A percentile compares a stretch with the other conserved stretches of the same genome.
phyloP scores from a whole-genome alignment of 1,140 invertebrate species.

The Paraescarpia echinospica region DNA sequence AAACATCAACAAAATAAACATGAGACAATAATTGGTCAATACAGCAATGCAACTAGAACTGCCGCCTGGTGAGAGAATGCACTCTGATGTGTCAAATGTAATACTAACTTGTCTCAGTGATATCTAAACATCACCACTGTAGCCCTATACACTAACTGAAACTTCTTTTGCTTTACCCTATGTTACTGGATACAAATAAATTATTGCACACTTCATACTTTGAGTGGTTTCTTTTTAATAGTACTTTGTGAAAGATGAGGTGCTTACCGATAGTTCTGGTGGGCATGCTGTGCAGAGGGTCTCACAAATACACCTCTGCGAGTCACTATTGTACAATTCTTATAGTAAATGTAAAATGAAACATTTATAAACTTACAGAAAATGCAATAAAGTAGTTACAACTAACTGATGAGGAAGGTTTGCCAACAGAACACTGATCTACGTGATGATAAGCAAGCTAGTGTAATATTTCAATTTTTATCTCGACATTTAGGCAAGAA shows the following conservation, averaged over 20 bases:
- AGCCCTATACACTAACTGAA: not conserved
- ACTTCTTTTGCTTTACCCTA: not conserved
- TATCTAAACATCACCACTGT: not conserved
- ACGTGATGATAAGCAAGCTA: too few relatives aligned
- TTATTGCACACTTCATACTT: not conserved
- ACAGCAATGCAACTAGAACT: not conserved
- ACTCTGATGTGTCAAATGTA: not conserved
- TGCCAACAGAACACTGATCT: too few relatives aligned
- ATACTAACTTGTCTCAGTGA: not conserved
- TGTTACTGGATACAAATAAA: not conserved
- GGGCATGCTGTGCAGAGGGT: too few relatives aligned
- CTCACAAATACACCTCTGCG: too few relatives aligned
- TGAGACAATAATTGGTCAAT: not conserved
- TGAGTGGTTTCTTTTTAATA: not conserved
- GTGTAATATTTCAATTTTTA: too few relatives aligned
- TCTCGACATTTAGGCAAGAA: too few relatives aligned
- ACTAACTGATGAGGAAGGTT: too few relatives aligned
- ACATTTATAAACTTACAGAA: too few relatives aligned
- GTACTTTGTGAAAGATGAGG: not conserved
- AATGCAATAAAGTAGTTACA: too few relatives aligned
- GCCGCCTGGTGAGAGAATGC: not conserved
- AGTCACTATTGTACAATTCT: too few relatives aligned
- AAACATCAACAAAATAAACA: not conserved
- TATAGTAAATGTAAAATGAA: too few relatives aligned
- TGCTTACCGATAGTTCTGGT: not conserved